Evolutionary conservation across 1,140 invertebrate species (phyloP), one percentile per base, ranked within the genome.

Genomic region (Drosophila athabasca): DNA sequence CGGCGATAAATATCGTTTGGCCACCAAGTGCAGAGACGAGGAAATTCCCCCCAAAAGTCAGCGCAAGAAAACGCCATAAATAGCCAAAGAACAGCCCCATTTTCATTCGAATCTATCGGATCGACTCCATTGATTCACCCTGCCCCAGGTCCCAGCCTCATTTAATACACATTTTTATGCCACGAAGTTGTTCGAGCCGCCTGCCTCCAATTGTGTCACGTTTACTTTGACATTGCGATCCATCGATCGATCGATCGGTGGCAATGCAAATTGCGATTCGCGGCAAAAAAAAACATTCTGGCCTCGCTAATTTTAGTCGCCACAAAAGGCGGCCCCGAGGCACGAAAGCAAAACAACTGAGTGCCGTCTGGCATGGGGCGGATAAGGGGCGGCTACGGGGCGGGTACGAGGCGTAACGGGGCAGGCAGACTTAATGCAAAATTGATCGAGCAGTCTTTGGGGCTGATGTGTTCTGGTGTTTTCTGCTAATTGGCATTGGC

Each of bases 401-500:
- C 24, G 49, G 59, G 45, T 4, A 26, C 5, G 24, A 5, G 24
- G 24, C 24, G 24, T 4, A 24, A 24, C 24, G 46, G 1, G 19
- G 24, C 31, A 35, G 31, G 31, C 31, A 13, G 35, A 39, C 44
- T 75, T 83, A 83, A 83, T 83, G 79, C 50, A 67, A 79, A 76
- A 51, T 69, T 74, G 80, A 84, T 84, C 80, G 72, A 41, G 53
- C 48, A 13, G 26, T 41, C 29, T 54, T 41, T 48, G 41, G 19
- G 43, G 15, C 43, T 48, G 53, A 48, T 64, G 26, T 39, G 3
- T 39, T 39, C 46, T 54, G 72, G 29, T 46, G 29, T 24, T 59
- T 66, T 44, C 62, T 73, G 75, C 83, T 90, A 90, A 90, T 90
- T 90, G 88, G 83, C 88, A 90, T 90, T 90, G 87, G 79, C 81